Evolutionary conservation across 2,113 vertebrate species (phyloP).

Genomic region (Pycnonotus jocosus): DNA sequence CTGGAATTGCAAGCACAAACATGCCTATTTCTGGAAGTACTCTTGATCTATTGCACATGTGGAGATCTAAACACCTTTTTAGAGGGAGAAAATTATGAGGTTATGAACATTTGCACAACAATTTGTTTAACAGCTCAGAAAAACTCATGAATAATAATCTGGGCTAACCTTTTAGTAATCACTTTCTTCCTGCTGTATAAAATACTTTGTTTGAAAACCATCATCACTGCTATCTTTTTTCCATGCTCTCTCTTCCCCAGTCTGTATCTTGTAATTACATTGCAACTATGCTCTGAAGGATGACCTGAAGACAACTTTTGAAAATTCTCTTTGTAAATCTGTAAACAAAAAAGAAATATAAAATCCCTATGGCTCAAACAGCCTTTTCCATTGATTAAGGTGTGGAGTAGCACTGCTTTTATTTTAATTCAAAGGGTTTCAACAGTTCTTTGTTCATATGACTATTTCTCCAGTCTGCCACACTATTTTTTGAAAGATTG

Average conservation of each 20-base stretch:
- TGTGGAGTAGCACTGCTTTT: background rate
- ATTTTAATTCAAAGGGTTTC: slow-evolving; percentile 10
- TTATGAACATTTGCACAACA: slow-evolving; percentile 6
- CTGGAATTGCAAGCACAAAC: slow-evolving; percentile 4
- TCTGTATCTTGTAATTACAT: background rate
- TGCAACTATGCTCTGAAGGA: background rate
- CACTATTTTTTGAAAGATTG: background rate
- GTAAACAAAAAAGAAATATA: background rate
- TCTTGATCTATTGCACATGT: background rate
- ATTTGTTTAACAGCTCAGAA: slow-evolving; percentile 47
- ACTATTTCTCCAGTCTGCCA: background rate
- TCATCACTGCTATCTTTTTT: background rate
- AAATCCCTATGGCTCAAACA: background rate
- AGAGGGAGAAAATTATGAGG: background rate
- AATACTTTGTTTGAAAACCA: background rate
- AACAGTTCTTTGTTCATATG: background rate
- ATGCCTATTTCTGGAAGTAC: background rate
- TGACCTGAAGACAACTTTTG: background rate
- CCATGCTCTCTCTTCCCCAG: background rate
- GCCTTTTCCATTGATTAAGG: background rate
- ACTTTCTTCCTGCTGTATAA: background rate
- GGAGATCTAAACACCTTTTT: slow-evolving; percentile 5
- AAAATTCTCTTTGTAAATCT: slow-evolving; percentile 34
- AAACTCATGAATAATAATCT: slow-evolving; percentile 39
- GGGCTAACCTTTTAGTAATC: slow-evolving; percentile 30